Evolutionary conservation across 2,113 vertebrate genomes (phyloP), one percentile per base, ranked within the genome.

Genomic region (Myiagra hebetior): DNA sequence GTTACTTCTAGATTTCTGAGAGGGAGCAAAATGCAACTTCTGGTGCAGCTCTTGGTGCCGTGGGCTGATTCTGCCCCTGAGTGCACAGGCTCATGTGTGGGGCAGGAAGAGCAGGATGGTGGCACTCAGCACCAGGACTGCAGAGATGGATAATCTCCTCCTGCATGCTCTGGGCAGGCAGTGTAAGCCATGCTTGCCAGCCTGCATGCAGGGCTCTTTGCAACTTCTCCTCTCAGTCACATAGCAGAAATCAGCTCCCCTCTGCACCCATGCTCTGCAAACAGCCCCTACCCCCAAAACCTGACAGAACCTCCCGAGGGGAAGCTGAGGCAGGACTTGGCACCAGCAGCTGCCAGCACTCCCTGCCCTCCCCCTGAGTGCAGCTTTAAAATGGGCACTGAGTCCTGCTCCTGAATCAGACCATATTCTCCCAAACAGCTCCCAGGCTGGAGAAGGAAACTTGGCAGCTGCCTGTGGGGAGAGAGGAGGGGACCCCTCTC

Each of bases 401-500:
- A 83, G 41, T 68, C 63, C 85, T 22, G 69, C 10, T 85, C 62
- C 75, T 77, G 67, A 92, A 94, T 92, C 59, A 46, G 83, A 80
- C 93, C 91, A 57, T 89, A 50, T 73, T 90, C 85, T 95, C 86
- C 76, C 87, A 81, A 85, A 80, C 59, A 94, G 53, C 91, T 95
- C 95, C 60, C 88, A 91, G 91, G 85, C 85, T 50, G 89, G 50
- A 94, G 88, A 81, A 63, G 50, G 73, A 94, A 95, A 97, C 85
- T 97, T 95, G 95, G 97, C 96, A 93, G 87, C 88, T 42, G 52
- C 37, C 83, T 47, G 39, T 0, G 0, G 42, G 62, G 55, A 50
- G 28, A 77, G 68, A 59, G 64, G 68, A 78, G 42, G 52, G 79
- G 77, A 91, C 65, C 56, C 70, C 31, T 63, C 78, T 90, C 0